Conservation (phyloP, 2,797 vertebrate species). For the Buceros bicornis region DNA sequence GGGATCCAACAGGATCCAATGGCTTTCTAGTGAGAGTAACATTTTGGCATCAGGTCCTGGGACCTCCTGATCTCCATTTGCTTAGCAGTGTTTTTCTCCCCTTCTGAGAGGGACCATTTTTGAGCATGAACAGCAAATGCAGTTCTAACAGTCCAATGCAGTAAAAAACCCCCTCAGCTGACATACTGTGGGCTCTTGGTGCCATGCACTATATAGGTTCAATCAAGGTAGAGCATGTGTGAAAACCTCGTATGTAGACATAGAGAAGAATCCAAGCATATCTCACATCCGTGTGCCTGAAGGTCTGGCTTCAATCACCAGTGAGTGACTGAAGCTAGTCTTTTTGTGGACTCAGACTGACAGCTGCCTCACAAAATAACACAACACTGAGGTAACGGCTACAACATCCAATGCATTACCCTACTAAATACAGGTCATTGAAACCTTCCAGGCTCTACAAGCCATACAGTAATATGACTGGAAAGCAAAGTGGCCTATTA, state of each 20-base stretch:
- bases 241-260: neutral
- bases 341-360: neutral
- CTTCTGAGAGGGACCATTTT: neutral
- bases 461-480: neutral
- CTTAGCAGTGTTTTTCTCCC: neutral
- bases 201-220: neutral
- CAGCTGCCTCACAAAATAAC: neutral
- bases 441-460: neutral
- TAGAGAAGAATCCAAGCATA: neutral
- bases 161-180: neutral
- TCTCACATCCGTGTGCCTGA: neutral
- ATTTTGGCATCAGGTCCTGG: neutral
- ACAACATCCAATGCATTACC: neutral
- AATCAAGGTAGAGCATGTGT: neutral
- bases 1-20: neutral
- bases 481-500: neutral
- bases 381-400: neutral
- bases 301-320: neutral
- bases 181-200: neutral
- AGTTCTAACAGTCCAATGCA: neutral
- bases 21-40: neutral
- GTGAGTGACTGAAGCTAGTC: neutral
- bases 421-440: neutral
- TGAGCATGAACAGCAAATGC: neutral
- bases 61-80: neutral